A percentile compares a stretch with the other conserved stretches of the same genome.
Evolutionary conservation across 2,888 invertebrate genomes (phyloP).

Genomic region (Acanthoscelides obtectus): DNA sequence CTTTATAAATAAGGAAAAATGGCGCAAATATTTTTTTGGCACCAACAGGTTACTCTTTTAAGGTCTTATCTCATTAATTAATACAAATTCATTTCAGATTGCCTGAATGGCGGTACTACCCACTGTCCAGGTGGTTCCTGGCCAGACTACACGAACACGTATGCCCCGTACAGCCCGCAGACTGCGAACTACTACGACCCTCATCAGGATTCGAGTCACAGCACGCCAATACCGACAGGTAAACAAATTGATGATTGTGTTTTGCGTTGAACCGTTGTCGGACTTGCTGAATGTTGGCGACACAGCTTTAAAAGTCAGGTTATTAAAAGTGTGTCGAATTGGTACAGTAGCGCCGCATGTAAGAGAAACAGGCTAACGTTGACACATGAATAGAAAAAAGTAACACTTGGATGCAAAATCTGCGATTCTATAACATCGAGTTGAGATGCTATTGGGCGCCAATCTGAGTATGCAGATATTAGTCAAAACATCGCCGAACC

Average conservation of each 20-base stretch:
- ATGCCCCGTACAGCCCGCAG: constrained; percentile 53
- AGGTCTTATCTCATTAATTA: too few species aligned
- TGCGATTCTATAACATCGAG: too few species aligned
- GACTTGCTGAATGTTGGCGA: too few species aligned
- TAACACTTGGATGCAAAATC: too few species aligned
- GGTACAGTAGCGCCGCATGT: not conserved
- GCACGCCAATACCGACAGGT: constrained; percentile 57
- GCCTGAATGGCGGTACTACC: constrained; percentile 28
- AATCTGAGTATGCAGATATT: too few species aligned
- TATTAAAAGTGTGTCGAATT: not conserved
- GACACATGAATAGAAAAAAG: too few species aligned
- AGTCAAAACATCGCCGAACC: too few species aligned
- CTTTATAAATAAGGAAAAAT: too few species aligned
- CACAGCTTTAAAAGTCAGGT: not conserved
- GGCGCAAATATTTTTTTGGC: too few species aligned
- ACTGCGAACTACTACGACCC: constrained; percentile 46
- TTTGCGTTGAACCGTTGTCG: not conserved
- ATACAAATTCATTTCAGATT: constrained; percentile 43
- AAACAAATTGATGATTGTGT: constrained; percentile 23
- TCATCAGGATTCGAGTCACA: constrained; percentile 49
- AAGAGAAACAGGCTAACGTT: too few species aligned
- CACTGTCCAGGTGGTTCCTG: constrained; percentile 36
- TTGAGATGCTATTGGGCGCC: too few species aligned
- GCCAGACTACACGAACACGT: constrained; percentile 48
- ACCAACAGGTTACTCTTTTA: too few species aligned